These are phyloP conservation scores for Parus major DNA, from an alignment of 2,113 vertebrate genomes.

Conservation along the genomic window DNA sequence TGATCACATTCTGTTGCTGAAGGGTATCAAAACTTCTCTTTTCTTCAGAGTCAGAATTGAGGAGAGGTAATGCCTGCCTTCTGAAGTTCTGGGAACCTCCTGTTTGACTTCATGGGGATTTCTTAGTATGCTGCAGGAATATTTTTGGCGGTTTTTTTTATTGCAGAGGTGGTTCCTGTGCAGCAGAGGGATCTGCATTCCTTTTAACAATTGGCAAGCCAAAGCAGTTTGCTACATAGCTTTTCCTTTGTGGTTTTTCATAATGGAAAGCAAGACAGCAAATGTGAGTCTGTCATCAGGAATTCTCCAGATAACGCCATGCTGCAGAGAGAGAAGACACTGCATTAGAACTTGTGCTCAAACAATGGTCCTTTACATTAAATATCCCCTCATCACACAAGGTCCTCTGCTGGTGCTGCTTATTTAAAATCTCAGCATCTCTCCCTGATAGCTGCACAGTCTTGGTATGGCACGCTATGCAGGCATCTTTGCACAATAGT, in stretches of 20 bases:
- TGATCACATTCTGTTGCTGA: conserved; percentile 3
- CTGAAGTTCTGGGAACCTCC: not conserved
- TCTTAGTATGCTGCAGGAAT: not conserved
- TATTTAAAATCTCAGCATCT: not conserved
- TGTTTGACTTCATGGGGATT: not conserved
- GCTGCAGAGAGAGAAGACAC: not conserved
- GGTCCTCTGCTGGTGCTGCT: not conserved
- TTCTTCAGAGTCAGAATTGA: not conserved
- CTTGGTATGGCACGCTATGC: rapidly evolving
- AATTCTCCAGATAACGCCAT: not conserved
- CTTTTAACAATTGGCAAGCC: not conserved
- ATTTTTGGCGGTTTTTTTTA: not conserved
- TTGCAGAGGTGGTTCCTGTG: not conserved
- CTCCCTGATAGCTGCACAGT: not conserved
- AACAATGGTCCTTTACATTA: not conserved
- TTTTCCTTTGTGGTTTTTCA: not conserved
- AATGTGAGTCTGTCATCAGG: not conserved
- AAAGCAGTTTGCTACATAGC: not conserved
- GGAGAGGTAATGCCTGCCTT: not conserved
- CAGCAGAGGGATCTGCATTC: not conserved
- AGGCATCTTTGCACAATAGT: not conserved
- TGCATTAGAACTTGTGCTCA: not conserved
- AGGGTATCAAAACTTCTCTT: not conserved
- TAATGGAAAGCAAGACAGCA: not conserved
- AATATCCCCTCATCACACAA: not conserved